Conservation (phyloP, 2,888 invertebrate species). For the Drosophila mettleri region DNA sequence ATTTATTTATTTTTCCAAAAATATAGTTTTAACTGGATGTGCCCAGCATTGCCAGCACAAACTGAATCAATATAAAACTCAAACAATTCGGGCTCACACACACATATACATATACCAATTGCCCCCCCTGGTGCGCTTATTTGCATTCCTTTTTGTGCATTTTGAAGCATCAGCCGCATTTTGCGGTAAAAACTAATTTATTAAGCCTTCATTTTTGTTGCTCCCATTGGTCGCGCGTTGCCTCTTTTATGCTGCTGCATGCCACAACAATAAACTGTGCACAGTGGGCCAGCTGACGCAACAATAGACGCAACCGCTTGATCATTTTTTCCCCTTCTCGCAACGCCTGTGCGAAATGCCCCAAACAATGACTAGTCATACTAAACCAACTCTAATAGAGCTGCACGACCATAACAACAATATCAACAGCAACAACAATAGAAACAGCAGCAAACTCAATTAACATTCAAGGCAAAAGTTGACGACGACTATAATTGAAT, state of each 20-base stretch:
- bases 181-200: conserved; percentile 61
- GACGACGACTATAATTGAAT: conserved; percentile 64
- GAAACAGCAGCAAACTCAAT: conserved; percentile 61
- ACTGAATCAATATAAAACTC: conserved; percentile 15
- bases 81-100: background rate
- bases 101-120: background rate
- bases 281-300: conserved; percentile 31
- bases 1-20: background rate
- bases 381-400: conserved; percentile 55
- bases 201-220: conserved; percentile 50
- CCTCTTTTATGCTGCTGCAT: conserved; percentile 15
- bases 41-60: background rate
- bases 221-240: conserved; percentile 39
- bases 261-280: conserved; percentile 36
- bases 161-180: conserved; percentile 38
- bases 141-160: conserved; percentile 34
- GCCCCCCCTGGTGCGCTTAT: conserved; percentile 5
- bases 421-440: conserved; percentile 17
- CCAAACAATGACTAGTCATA: conserved; percentile 53
- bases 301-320: conserved; percentile 28
- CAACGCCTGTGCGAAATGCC: conserved; percentile 2
- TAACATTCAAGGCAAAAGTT: conserved; percentile 71
- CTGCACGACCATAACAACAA: conserved; percentile 22
- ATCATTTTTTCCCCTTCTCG: conserved; percentile 20
- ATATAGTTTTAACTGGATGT: background rate